Evolutionary conservation across 2,113 vertebrate species (phyloP), one percentile per base, ranked within the genome.

Genomic region (Takifugu bimaculatus): DNA sequence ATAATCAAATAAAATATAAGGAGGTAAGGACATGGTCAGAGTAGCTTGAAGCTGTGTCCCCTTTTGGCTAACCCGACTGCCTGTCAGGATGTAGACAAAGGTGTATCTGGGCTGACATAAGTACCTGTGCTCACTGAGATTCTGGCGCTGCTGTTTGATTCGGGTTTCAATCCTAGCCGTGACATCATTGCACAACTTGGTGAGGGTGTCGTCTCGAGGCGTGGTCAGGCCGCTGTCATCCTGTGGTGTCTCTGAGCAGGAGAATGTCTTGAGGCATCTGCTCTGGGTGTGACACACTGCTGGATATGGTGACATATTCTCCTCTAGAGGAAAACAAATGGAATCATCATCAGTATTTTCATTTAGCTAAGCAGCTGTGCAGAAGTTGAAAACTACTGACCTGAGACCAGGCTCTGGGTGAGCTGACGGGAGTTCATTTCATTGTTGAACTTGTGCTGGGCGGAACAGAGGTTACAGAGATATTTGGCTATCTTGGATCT

Each of bases 361-460:
- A 3, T 39, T 39, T 39, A 39, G 35, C 29, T 32, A 32, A 32
- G 7, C 35, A 39, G 35, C 35, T 39, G 35, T 10, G 3, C 48
- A 25, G 48, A 0, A 4, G 15, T 5, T 20, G 14, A 28, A 32
- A 49, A 49, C 25, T 25, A 75, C 90, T 88, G 50, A 94, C 94
- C 93, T 74, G 88, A 69, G 52, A 80, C 80, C 15, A 86, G 64
- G 54, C 68, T 80, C 69, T 87, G 86, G 12, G 50, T 87, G 44
- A 91, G 88, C 53, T 88, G 92, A 14, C 91, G 88, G 4, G 92
- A 93, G 68, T 79, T 89, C 90, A 91, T 93, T 79, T 92, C 92
- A 4, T 91, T 93, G 44, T 93, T 91, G 83, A 95, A 96, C 80
- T 92, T 91, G 76, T 95, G 93, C 68, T 96, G 94, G 7, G 91